Conservation (phyloP, 92 coral and sea anemone genomes). For the Paragorgia papillata region DNA sequence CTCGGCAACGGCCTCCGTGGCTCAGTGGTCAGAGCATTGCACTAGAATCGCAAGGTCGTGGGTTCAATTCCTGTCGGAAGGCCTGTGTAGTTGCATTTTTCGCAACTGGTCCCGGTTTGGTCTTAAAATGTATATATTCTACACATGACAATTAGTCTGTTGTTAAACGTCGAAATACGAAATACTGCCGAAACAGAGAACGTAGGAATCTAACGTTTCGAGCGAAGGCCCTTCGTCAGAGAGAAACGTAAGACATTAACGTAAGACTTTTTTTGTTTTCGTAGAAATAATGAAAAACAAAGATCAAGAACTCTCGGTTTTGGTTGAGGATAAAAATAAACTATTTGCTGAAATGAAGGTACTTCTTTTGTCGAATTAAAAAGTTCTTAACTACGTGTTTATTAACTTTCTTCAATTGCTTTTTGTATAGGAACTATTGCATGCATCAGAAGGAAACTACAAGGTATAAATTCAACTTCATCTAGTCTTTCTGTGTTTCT, state of each 20-base stretch:
- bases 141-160: neutral
- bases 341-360: constrained; percentile 82
- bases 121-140: too few species aligned
- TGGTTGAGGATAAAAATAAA: constrained; percentile 61
- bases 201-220: too few species aligned
- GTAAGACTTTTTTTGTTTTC: neutral
- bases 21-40: too few species aligned
- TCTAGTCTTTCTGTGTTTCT: neutral
- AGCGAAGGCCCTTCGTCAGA: too few species aligned
- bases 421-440: constrained; percentile 57
- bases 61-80: too few species aligned
- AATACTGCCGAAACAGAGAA: too few species aligned
- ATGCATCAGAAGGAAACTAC: constrained; percentile 61
- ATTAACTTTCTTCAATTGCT: constrained; percentile 3
- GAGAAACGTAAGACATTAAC: too few species aligned
- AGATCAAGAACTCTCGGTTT: constrained; percentile 51
- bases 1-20: too few species aligned
- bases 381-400: neutral
- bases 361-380: neutral
- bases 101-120: too few species aligned
- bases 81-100: too few species aligned
- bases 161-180: too few species aligned
- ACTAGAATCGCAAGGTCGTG: too few species aligned
- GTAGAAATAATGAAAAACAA: constrained; percentile 75
- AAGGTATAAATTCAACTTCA: constrained; percentile 56